Base-by-base conservation (phyloP, 2,797 vertebrate genomes). In the Amblyopsis hoosieri region DNA sequence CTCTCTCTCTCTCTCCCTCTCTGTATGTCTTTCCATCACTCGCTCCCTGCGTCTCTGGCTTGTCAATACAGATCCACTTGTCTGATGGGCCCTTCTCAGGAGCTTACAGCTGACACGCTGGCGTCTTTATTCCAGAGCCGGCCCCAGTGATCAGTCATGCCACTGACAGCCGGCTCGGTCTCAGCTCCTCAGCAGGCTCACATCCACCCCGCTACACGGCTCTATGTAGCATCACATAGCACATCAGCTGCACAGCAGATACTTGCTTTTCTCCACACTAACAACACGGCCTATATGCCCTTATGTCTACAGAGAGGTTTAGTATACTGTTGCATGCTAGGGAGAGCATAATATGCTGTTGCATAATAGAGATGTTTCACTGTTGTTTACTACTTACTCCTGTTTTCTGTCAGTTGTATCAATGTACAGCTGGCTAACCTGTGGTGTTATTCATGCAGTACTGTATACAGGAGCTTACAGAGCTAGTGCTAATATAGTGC, bases 1-100 rank as follows among this genome's bases (percentile, higher is more conserved):
- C 78, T 71, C 66, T 64, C 90, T 87, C 90, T 93, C 92, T 94
- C 92, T 91, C 89, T 87, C 10, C 7, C 48, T 84, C 76, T 73
- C 66, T 66, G 90, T 88, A 90, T 93, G 91, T 94, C 93, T 91
- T 87, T 87, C 91, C 89, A 87, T 86, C 91, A 94, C 93, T 93
- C 94, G 75, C 78, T 80, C 67, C 62, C 72, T 81, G 84, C 74
- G 82, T 87, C 87, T 85, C 80, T 78, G 91, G 89, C 88, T 91
- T 96, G 96, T 96, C 96, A 95, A 95, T 98, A 96, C 92, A 90
- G 95, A 94, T 94, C 94, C 90, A 92, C 92, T 92, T 93, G 94
- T 95, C 93, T 94, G 93, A 92, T 92, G 92, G 95, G 93, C 92
- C 91, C 93, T 94, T 93, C 94, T 94, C 92, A 93, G 91, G 93